These are phyloP conservation scores for Loripinus fragilis DNA, from an alignment of 2,888 invertebrate genomes.

Conservation along the genomic window DNA sequence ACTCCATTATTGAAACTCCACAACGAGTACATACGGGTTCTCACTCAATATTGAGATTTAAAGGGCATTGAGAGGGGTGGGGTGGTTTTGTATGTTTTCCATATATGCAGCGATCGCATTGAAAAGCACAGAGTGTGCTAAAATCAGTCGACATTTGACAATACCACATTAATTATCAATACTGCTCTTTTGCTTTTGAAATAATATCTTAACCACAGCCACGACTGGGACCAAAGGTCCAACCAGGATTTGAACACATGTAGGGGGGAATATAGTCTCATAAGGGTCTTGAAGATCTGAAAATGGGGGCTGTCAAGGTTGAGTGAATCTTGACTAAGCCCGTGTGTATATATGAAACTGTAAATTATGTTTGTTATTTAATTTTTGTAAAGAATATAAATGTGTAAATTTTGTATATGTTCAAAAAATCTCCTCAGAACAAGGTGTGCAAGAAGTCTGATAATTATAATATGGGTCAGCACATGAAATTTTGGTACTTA, in stretches of 20 bases:
- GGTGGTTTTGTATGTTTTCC: too few species aligned
- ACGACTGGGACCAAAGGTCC: too few species aligned
- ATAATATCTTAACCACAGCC: too few species aligned
- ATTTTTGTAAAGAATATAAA: slow-evolving; percentile 10
- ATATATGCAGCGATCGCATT: too few species aligned
- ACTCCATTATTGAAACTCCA: background rate
- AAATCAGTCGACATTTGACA: too few species aligned
- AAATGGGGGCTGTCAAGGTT: background rate
- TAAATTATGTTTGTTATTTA: slow-evolving; percentile 16
- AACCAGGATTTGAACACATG: background rate
- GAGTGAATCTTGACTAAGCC: background rate
- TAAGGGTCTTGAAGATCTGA: slow-evolving; percentile 4
- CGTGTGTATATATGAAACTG: slow-evolving; percentile 9
- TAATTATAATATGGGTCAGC: too few species aligned
- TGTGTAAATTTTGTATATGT: slow-evolving; percentile 17
- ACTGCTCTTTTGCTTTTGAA: too few species aligned
- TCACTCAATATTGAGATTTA: background rate
- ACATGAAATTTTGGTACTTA: too few species aligned
- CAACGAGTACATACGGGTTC: background rate
- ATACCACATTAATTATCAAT: too few species aligned
- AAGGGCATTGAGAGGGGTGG: background rate
- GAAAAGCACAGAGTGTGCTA: too few species aligned
- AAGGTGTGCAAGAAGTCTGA: background rate
- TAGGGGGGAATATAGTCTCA: slow-evolving; percentile 13
- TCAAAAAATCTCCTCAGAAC: slow-evolving; percentile 5